Base-by-base conservation (phyloP, 92 coral and sea anemone genomes). In the Plumapathes pennacea region DNA sequence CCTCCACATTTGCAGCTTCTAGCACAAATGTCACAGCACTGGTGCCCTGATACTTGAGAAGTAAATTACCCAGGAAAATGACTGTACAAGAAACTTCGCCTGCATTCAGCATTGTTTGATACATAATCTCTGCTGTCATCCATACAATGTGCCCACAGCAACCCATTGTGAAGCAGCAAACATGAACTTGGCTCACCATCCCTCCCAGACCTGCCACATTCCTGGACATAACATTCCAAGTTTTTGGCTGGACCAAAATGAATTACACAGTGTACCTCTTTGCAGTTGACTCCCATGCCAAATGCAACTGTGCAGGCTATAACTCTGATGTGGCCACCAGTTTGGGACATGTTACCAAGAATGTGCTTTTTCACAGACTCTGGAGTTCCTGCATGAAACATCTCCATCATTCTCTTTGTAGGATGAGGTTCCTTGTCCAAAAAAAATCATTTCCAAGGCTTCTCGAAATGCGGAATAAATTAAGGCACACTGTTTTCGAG, bases 1-100 rank as follows among this genome's bases (percentile, higher is more conserved):
- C 64, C 50, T 34, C 37, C 61, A 46, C 85, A 84, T 47, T 25
- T 49, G 44, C 78, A 78, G 24, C 25, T 46, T 54, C 59, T 59
- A 4, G 85, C 76, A 69, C 89, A 82, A 24, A 82, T 53, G 58
- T 82, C 89, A 68, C 89, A 82, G 63, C 89, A 82, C 33, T 39
- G 46, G 60, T 76, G 79, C 22, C 77, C 74, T 5, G 54, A 28
- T 4, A 60, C 67, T 23, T 32, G 5, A 4, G 57, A 54, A 13
- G 23, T 60, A 48, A 64, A 37, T 4, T 50, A 62, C 4, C 62
- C 69, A 27, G 77, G 76, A 51, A 78, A 84, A 42, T 72, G 46
- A 7, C 49, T 15, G 51, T 62, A 77, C 14, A 77, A 41, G 23
- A 25, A 46, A 27, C 38, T 46, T 24, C 69, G 52, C 53, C 79